Evolutionary conservation across 2,113 vertebrate genomes (phyloP).

Genomic region (Eulacestoma nigropectus): DNA sequence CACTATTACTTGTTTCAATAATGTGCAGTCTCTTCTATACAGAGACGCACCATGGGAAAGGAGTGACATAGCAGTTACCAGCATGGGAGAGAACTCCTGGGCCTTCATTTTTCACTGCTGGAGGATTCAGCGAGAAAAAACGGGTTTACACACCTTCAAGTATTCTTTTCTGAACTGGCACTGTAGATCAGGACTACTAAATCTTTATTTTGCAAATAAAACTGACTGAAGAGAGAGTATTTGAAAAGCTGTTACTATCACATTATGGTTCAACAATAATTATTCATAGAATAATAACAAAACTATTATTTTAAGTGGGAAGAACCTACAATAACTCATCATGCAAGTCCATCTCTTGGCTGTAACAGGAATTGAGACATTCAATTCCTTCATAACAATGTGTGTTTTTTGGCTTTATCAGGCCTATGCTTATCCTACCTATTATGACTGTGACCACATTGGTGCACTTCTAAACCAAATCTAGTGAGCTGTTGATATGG

Average conservation of each 20-base stretch:
- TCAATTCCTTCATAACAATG: neutral
- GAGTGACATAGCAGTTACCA: neutral
- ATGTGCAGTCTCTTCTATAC: rapidly evolving
- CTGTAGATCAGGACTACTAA: neutral
- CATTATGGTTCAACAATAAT: neutral
- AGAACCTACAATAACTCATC: neutral
- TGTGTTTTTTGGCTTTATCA: neutral
- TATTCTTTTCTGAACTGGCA: neutral
- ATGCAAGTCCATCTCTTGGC: neutral
- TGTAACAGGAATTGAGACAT: neutral
- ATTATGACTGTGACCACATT: neutral
- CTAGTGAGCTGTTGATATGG: neutral
- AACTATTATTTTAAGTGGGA: neutral
- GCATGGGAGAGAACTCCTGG: neutral
- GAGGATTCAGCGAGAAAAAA: neutral
- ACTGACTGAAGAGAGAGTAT: neutral
- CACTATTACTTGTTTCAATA: neutral
- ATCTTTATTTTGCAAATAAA: neutral
- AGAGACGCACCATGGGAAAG: neutral
- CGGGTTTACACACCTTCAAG: neutral
- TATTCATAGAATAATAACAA: neutral
- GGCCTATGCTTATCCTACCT: neutral
- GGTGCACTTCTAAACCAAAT: neutral
- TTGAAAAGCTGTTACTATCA: neutral
- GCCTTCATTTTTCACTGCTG: neutral